phyloP scores from a whole-genome alignment of 2,888 invertebrate genomes.

The Chymomyza fuscimana region DNA sequence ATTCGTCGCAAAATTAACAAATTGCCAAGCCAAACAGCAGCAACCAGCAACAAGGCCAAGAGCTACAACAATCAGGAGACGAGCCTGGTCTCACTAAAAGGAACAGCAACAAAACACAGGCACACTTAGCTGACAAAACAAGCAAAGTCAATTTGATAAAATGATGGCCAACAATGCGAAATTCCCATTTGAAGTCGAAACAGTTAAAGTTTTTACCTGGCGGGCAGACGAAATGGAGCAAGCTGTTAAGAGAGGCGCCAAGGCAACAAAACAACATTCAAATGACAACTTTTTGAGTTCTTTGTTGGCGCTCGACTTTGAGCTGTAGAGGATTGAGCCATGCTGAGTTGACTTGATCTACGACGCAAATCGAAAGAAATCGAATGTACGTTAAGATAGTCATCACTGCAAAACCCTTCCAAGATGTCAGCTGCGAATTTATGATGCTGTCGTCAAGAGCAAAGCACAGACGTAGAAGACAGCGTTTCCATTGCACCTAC shows the following conservation, averaged over 20 bases:
- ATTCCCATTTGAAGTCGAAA: background rate
- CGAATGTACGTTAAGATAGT: constrained; percentile 42
- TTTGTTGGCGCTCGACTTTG: too few species aligned
- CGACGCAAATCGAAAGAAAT: constrained; percentile 30
- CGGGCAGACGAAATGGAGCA: background rate
- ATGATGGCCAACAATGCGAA: constrained; percentile 6
- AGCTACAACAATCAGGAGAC: constrained; percentile 27
- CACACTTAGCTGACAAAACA: constrained; percentile 52
- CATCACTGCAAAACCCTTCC: background rate
- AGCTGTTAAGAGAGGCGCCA: background rate
- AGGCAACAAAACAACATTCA: background rate
- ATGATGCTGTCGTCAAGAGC: constrained; percentile 54
- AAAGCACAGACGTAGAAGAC: background rate
- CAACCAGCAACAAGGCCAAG: constrained; percentile 9
- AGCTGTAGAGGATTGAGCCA: background rate
- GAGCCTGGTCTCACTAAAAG: background rate
- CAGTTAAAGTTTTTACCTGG: constrained; percentile 14
- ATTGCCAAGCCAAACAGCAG: constrained; percentile 61
- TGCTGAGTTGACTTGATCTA: constrained; percentile 1
- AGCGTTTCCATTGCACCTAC: constrained; percentile 33
- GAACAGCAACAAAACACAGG: background rate
- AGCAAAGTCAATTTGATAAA: constrained; percentile 61
- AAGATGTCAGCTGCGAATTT: constrained; percentile 51
- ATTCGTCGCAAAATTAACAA: constrained; percentile 75
- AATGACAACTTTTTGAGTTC: constrained; percentile 14